Conservation (phyloP, 2,113 vertebrate genomes). For the Dicaeum eximium region DNA sequence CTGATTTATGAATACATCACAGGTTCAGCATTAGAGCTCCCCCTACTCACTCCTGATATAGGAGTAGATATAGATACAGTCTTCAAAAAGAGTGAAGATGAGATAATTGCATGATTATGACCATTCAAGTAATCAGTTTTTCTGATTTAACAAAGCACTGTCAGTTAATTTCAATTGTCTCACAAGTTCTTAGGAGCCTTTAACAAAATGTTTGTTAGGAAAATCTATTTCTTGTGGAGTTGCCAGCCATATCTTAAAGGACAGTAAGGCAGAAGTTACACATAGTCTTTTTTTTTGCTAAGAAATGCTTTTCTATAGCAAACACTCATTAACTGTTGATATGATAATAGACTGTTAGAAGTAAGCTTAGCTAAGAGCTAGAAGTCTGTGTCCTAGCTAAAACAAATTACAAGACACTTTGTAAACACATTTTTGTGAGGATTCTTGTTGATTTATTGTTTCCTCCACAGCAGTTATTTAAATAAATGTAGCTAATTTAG, state of each 20-base stretch:
- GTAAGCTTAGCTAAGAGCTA: conserved; percentile 74
- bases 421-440: conserved; percentile 75
- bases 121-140: conserved; percentile 68
- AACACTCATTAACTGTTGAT: conserved; percentile 73
- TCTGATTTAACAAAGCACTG: conserved; percentile 67
- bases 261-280: conserved; percentile 38
- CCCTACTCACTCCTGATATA: conserved; percentile 71
- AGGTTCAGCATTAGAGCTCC: conserved; percentile 80
- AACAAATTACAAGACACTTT: conserved; percentile 75
- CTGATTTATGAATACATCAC: conserved; percentile 99
- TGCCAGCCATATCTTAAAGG: background rate
- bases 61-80: conserved; percentile 68
- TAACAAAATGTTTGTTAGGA: conserved; percentile 70
- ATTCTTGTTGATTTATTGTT: conserved; percentile 81
- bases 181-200: conserved; percentile 58
- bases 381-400: conserved; percentile 72
- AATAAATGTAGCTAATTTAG: conserved; percentile 79
- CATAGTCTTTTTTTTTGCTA: background rate
- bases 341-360: conserved; percentile 71
- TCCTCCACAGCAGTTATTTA: conserved; percentile 75
- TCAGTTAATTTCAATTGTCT: conserved; percentile 71
- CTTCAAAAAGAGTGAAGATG: conserved; percentile 70
- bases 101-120: conserved; percentile 77
- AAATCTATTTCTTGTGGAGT: conserved; percentile 45
- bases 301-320: conserved; percentile 56